Percentiles rank a stretch among this genome's conserved stretches.
These are phyloP conservation scores for Agriopis aurantiaria DNA, from an alignment of 2,888 invertebrate genomes.

Conservation along the genomic window DNA sequence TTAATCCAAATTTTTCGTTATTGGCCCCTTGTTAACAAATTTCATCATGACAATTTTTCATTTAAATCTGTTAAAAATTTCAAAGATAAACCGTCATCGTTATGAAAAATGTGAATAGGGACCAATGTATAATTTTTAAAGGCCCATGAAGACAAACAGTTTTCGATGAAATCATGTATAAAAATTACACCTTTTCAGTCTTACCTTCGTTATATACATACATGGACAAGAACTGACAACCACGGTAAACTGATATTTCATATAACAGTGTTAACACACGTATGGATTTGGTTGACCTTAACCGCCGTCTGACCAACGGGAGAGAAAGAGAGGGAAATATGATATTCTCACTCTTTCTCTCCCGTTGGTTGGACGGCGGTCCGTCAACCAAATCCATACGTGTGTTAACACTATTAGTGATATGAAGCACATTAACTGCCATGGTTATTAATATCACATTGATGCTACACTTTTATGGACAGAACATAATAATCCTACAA, in stretches of 20 bases:
- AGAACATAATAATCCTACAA: conserved; percentile 24
- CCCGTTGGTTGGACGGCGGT: too few relatives aligned
- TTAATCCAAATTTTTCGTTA: background rate
- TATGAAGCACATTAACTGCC: conserved; percentile 18
- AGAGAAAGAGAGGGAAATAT: too few relatives aligned
- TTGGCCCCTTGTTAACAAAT: background rate
- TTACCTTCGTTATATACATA: conserved; percentile 82
- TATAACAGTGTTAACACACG: too few relatives aligned
- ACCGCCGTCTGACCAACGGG: too few relatives aligned
- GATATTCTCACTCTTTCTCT: too few relatives aligned
- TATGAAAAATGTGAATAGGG: too few relatives aligned
- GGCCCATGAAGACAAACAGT: conserved; percentile 23
- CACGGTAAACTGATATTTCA: conserved; percentile 30
- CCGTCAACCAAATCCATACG: too few relatives aligned
- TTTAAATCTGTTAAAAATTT: too few relatives aligned
- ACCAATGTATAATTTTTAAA: background rate
- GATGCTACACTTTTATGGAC: conserved; percentile 18
- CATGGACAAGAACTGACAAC: conserved; percentile 66
- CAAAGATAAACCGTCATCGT: too few relatives aligned
- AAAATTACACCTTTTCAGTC: conserved; percentile 69
- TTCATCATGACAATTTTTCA: too few relatives aligned
- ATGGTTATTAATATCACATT: conserved; percentile 32
- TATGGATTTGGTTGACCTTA: too few relatives aligned
- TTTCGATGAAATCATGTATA: conserved; percentile 47
- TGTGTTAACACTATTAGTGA: too few relatives aligned